A percentile compares a stretch with the other conserved stretches of the same genome.
Conservation (phyloP, 2,113 vertebrate species). For the Stomatorhinus ivindoensis region DNA sequence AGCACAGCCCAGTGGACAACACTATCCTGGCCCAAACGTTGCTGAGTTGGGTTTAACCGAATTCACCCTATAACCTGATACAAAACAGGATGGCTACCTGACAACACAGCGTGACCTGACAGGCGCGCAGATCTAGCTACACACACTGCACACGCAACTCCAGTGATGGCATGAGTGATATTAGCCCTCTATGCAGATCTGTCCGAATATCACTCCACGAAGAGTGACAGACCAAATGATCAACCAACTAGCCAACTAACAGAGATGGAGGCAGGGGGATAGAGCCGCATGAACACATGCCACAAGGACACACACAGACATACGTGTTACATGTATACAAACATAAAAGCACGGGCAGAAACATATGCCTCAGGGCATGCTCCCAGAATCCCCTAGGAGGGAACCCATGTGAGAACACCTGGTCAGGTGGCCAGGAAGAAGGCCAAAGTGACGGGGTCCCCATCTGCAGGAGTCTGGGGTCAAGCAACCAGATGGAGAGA, state of each 20-base stretch:
- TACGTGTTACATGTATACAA: constrained; percentile 1
- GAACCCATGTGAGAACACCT: constrained; percentile 25
- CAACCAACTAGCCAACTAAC: not conserved
- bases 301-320: not conserved
- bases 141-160: not conserved
- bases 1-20: not conserved
- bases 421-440: constrained; percentile 28
- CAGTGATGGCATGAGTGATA: not conserved
- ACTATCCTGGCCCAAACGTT: not conserved
- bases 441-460: not conserved
- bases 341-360: not conserved
- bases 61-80: not conserved
- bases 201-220: not conserved
- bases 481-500: constrained; percentile 30
- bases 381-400: constrained; percentile 32
- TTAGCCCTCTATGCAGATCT: not conserved
- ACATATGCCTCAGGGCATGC: constrained; percentile 14
- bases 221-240: not conserved
- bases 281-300: not conserved
- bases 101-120: not conserved
- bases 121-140: not conserved
- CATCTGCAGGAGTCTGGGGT: constrained; percentile 20
- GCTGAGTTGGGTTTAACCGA: not conserved
- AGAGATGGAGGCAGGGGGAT: not conserved
- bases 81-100: not conserved